phyloP scores from a whole-genome alignment of 2,888 invertebrate genomes.

The Amorpha juglandis region DNA sequence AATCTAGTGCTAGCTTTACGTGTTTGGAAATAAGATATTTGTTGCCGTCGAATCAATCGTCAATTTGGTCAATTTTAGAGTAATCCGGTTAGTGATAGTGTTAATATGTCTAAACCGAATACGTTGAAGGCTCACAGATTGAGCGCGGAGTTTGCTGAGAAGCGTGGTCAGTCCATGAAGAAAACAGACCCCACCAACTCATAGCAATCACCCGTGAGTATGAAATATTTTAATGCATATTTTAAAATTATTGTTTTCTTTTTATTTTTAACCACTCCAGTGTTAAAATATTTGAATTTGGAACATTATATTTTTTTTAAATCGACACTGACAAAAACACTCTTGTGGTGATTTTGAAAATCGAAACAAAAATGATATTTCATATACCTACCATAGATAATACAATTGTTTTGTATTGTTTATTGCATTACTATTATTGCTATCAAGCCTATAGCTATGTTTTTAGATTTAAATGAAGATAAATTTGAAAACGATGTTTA shows the following conservation, averaged over 20 bases:
- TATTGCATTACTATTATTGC: neutral
- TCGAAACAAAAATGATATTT: neutral
- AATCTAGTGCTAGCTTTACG: slow-evolving; percentile 56
- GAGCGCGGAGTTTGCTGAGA: slow-evolving; percentile 80
- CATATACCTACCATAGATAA: neutral
- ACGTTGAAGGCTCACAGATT: slow-evolving; percentile 79
- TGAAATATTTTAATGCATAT: slow-evolving; percentile 27
- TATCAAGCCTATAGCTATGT: neutral
- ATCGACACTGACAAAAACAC: no score
- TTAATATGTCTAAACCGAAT: slow-evolving; percentile 77
- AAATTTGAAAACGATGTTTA: neutral
- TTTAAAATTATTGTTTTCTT: neutral
- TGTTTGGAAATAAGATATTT: slow-evolving; percentile 39
- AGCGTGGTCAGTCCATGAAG: slow-evolving; percentile 71
- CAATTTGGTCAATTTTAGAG: slow-evolving; percentile 47
- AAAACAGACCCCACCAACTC: slow-evolving; percentile 72
- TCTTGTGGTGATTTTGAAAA: slow-evolving; percentile 5
- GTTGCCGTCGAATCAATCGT: slow-evolving; percentile 39
- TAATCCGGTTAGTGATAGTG: slow-evolving; percentile 51
- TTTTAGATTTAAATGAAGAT: neutral
- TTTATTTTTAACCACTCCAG: neutral
- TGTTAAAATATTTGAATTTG: neutral
- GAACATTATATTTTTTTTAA: neutral
- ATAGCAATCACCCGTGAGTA: slow-evolving; percentile 82
- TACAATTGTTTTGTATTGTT: neutral